A percentile compares a stretch with the other conserved stretches of the same genome.
phyloP scores from a whole-genome alignment of 2,888 invertebrate genomes.

The Drosophila algonquin region DNA sequence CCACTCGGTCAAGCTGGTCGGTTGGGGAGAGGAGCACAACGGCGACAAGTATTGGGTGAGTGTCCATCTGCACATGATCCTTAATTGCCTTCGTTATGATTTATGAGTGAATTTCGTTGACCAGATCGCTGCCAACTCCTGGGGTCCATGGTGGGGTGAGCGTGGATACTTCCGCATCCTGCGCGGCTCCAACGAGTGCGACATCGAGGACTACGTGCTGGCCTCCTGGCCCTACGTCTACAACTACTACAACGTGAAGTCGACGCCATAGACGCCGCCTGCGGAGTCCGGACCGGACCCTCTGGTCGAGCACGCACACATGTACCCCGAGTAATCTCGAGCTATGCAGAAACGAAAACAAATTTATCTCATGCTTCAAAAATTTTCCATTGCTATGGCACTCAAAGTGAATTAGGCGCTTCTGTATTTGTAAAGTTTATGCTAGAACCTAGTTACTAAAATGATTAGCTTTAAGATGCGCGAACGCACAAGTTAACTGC shows the following conservation, averaged over 20 bases:
- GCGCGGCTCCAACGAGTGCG: slow-evolving; percentile 93
- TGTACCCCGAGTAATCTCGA: slow-evolving; percentile 54
- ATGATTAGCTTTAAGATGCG: slow-evolving; percentile 72
- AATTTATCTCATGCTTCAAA: slow-evolving; percentile 71
- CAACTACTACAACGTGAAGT: slow-evolving; percentile 76
- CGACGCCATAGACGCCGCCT: slow-evolving; percentile 39
- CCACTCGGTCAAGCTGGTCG: slow-evolving; percentile 95
- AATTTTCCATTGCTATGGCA: slow-evolving; percentile 68
- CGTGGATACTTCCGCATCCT: slow-evolving; percentile 94
- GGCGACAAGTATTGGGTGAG: slow-evolving; percentile 93
- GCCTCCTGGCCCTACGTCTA: slow-evolving; percentile 87
- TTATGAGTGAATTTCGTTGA: slow-evolving; percentile 53
- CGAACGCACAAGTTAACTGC: slow-evolving; percentile 60
- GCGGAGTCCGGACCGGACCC: background rate
- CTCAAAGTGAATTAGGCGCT: slow-evolving; percentile 77
- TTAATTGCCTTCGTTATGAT: background rate
- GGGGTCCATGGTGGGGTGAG: slow-evolving; percentile 97
- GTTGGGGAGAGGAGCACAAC: slow-evolving; percentile 93
- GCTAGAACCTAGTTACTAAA: slow-evolving; percentile 72
- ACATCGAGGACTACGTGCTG: slow-evolving; percentile 95
- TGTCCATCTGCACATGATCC: slow-evolving; percentile 23
- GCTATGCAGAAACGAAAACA: slow-evolving; percentile 67
- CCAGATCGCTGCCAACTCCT: slow-evolving; percentile 96
- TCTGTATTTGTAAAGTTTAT: slow-evolving; percentile 70
- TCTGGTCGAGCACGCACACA: background rate